phyloP scores from a whole-genome alignment of 2,888 invertebrate genomes.

The Lymantria monacha region DNA sequence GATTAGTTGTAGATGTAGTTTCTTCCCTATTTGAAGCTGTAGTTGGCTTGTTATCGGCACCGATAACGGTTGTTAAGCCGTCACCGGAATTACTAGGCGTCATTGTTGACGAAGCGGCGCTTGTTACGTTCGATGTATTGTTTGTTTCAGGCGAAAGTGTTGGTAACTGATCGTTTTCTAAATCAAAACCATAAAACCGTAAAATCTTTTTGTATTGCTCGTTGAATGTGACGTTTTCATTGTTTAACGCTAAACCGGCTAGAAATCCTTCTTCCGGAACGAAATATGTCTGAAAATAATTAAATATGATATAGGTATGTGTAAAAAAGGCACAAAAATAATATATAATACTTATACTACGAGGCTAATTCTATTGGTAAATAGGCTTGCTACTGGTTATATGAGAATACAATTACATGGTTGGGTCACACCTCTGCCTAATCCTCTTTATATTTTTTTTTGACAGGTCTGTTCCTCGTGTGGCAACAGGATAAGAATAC shows the following conservation, averaged over 20 bases:
- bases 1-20: conserved; percentile 42
- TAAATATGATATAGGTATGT: not conserved
- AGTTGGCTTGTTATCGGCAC: conserved; percentile 36
- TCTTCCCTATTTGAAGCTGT: conserved; percentile 48
- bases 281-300: conserved; percentile 87
- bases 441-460: too few relatives aligned
- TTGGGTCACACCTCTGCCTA: too few relatives aligned
- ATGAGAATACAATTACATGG: too few relatives aligned
- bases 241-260: conserved; percentile 90
- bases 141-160: conserved; percentile 44
- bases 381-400: too few relatives aligned
- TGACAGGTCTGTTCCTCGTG: too few relatives aligned
- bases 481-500: too few relatives aligned
- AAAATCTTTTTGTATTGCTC: conserved; percentile 88
- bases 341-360: too few relatives aligned
- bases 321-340: not conserved
- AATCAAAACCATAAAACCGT: conserved; percentile 91
- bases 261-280: conserved; percentile 91
- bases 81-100: conserved; percentile 19
- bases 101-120: conserved; percentile 27
- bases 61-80: conserved; percentile 27
- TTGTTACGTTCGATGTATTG: conserved; percentile 38
- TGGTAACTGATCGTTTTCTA: conserved; percentile 75
- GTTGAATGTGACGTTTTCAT: conserved; percentile 88
- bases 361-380: too few relatives aligned